A percentile compares a stretch with the other conserved stretches of the same genome.
Evolutionary conservation across 2,797 vertebrate genomes (phyloP).

Genomic region (Setipinna tenuifilis): DNA sequence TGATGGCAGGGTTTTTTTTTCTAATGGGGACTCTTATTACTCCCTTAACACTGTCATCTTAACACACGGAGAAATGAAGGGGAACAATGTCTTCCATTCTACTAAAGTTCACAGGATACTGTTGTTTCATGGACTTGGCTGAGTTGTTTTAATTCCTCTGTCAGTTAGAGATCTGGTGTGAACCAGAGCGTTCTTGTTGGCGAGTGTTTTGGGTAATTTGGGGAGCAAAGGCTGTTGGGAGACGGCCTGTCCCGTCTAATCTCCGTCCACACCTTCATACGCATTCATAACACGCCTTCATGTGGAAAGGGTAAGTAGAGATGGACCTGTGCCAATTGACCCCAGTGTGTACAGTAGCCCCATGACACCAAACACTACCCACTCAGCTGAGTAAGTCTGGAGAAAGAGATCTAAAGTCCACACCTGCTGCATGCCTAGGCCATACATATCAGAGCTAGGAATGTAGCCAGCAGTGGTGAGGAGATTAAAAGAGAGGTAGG

Average conservation of each 20-base stretch:
- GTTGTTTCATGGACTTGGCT: not conserved
- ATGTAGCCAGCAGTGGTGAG: too few species aligned
- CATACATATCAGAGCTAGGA: not conserved
- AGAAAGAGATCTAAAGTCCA: not conserved
- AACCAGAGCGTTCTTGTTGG: not conserved
- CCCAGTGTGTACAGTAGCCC: not conserved
- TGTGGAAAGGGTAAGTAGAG: not conserved
- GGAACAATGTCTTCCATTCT: not conserved
- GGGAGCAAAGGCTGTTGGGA: not conserved
- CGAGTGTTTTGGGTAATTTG: not conserved
- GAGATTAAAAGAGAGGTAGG: too few species aligned
- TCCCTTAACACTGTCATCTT: not conserved
- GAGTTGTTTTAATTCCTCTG: not conserved
- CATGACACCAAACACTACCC: constrained; percentile 5
- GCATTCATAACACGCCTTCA: not conserved
- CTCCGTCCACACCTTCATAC: not conserved
- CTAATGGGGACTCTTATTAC: not conserved
- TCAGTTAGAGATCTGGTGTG: not conserved
- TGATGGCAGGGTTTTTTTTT: not conserved
- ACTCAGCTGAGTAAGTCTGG: not conserved
- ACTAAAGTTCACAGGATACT: not conserved
- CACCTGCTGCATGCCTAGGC: not conserved
- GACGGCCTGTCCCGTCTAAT: not conserved
- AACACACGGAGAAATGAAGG: not conserved
- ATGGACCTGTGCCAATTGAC: not conserved